phyloP scores from a whole-genome alignment of 2,888 invertebrate genomes.

The Amaurobius ferox region DNA sequence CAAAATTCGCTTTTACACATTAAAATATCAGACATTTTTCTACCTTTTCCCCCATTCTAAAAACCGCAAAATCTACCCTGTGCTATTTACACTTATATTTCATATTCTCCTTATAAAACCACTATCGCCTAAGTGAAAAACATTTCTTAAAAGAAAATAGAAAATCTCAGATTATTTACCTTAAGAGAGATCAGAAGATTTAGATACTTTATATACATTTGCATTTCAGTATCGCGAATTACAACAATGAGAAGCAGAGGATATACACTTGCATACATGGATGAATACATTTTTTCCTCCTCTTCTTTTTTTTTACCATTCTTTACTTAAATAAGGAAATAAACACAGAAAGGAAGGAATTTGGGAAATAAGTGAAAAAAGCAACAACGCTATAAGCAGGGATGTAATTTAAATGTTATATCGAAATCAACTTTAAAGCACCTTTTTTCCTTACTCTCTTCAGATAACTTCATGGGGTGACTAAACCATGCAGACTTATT shows the following conservation, averaged over 20 bases:
- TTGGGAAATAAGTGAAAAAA: conserved; percentile 26
- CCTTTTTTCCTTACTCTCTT: conserved; percentile 40
- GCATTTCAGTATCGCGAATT: conserved; percentile 58
- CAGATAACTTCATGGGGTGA: conserved; percentile 61
- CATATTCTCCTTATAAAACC: conserved; percentile 39
- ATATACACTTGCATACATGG: conserved; percentile 36
- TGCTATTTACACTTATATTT: conserved; percentile 60
- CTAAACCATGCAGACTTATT: conserved; percentile 62
- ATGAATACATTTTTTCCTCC: background rate
- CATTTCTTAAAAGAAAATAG: conserved; percentile 61
- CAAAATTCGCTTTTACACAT: conserved; percentile 34
- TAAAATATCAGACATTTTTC: conserved; percentile 49
- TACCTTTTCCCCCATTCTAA: background rate
- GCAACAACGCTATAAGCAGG: conserved; percentile 43
- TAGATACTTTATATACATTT: conserved; percentile 62
- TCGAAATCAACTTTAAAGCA: conserved; percentile 69
- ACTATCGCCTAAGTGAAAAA: conserved; percentile 53
- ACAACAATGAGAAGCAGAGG: conserved; percentile 11
- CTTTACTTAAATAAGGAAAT: conserved; percentile 55
- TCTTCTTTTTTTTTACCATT: background rate
- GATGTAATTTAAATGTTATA: conserved; percentile 70
- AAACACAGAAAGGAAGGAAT: conserved; percentile 38
- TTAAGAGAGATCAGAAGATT: conserved; percentile 57
- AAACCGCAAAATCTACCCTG: background rate
- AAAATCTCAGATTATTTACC: conserved; percentile 64